Base-by-base conservation (phyloP, 2,888 invertebrate genomes). In the Calameuta pallipes region DNA sequence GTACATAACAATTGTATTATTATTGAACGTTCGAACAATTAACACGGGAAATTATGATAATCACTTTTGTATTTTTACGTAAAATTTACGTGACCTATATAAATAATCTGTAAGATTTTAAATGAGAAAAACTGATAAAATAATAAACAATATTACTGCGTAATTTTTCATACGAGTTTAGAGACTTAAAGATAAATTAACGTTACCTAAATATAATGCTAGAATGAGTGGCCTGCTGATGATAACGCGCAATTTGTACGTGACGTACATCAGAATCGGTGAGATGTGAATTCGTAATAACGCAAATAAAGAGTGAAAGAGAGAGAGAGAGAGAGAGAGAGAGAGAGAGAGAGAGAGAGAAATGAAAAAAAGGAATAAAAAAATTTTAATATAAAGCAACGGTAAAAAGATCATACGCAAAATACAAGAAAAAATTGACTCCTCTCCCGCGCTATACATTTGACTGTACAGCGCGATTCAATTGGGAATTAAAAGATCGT, bases 51-150 rank as follows among this genome's bases (percentile, higher is more conserved):
- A 84, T 87, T 86, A 86, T 76, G 86, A 87, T 88, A 87, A 87
- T 88, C 88, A 88, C 85, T 88, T 85, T 86, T 88, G 87, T 88
- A 85, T 88, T 86, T 85, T 87, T 83, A 83, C 84, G 83, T 84
- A 83, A 83, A 78, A 82, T 81, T 79, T 34, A 31, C 56, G 74
- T 36, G 83, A 83, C 82, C 82, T 83, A 84, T 80, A 75, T 69
- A 36, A 56, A 75, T 41, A 81, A 84, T 82, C 81, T 75, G 68
- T 83, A 85, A 82, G 82, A 82, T 81, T 83, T 81, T 78, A 81
- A 80, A 79, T 41, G 70, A 75, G n/a, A 79, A 77, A 70, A 75
- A 80, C 74, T 35, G 79, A 81, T 75, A 78, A 77, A 79, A 77
- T 73, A 78, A 77, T 75, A 71, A 56, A 71, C 31, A 80, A 85